Conservation (phyloP, 2,888 invertebrate genomes). For the Lydus trimaculatus region DNA sequence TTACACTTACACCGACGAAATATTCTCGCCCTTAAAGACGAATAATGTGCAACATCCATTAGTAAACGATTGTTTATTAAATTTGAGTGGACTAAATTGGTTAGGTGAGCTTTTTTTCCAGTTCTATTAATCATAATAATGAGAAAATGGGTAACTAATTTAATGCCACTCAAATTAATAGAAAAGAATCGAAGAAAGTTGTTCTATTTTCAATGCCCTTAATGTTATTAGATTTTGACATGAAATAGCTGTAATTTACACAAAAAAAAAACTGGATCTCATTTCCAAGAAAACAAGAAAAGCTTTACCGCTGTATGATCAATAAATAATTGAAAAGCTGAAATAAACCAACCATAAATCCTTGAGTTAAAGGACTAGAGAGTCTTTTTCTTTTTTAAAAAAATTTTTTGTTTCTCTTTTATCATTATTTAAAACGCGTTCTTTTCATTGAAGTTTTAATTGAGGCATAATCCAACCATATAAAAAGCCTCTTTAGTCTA, state of each 20-base stretch:
- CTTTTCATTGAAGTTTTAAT: conserved; percentile 43
- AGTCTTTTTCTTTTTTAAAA: background rate
- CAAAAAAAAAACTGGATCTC: background rate
- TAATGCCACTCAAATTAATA: too few species aligned
- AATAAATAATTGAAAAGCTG: conserved; percentile 1
- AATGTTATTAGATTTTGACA: background rate
- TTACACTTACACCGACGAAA: too few species aligned
- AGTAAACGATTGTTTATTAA: background rate
- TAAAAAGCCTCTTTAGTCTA: conserved; percentile 42
- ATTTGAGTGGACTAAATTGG: background rate
- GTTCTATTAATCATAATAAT: background rate
- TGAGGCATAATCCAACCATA: conserved; percentile 44
- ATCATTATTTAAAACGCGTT: conserved; percentile 27
- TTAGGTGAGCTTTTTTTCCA: background rate
- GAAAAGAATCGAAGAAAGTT: too few species aligned
- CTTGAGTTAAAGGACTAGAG: background rate
- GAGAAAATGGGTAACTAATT: background rate
- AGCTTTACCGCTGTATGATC: background rate
- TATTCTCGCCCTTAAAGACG: background rate
- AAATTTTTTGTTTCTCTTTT: background rate
- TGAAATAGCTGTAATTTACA: background rate
- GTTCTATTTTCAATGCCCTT: background rate
- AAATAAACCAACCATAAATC: background rate
- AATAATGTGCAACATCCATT: conserved; percentile 5
- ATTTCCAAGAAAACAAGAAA: background rate